A percentile compares a stretch with the other conserved stretches of the same genome.
These are phyloP conservation scores for Ptilorrhoa leucosticta DNA, from an alignment of 2,113 vertebrate species.

Conservation along the genomic window DNA sequence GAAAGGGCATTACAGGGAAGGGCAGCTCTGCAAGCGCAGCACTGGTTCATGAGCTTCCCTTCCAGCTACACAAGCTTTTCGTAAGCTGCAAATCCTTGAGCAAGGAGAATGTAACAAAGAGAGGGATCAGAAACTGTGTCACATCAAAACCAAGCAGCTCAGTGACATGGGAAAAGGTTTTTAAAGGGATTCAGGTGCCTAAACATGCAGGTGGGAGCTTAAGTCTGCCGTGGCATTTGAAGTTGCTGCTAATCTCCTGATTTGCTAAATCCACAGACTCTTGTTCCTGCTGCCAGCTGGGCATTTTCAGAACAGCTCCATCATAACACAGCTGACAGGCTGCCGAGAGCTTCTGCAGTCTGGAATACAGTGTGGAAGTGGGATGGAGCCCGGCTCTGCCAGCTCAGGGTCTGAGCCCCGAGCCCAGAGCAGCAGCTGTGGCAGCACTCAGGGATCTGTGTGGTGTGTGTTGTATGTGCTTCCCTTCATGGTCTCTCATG, in stretches of 20 bases:
- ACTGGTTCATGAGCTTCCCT: neutral
- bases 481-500: neutral
- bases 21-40: neutral
- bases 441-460: neutral
- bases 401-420: accelerated
- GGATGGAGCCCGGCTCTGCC: neutral
- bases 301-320: neutral
- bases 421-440: neutral
- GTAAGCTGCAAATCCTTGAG: neutral
- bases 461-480: accelerated
- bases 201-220: neutral
- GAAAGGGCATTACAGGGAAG: neutral
- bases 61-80: neutral
- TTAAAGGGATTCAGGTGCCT: neutral
- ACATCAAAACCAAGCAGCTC: neutral
- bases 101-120: neutral
- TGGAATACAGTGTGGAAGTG: accelerated
- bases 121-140: neutral
- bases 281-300: neutral
- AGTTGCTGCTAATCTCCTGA: neutral
- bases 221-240: neutral
- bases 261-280: neutral
- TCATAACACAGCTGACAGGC: neutral
- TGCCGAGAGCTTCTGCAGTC: accelerated
- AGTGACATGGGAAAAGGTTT: neutral